Base-by-base conservation (phyloP, 2,113 vertebrate genomes). In the Tragelaphus buxtoni region DNA sequence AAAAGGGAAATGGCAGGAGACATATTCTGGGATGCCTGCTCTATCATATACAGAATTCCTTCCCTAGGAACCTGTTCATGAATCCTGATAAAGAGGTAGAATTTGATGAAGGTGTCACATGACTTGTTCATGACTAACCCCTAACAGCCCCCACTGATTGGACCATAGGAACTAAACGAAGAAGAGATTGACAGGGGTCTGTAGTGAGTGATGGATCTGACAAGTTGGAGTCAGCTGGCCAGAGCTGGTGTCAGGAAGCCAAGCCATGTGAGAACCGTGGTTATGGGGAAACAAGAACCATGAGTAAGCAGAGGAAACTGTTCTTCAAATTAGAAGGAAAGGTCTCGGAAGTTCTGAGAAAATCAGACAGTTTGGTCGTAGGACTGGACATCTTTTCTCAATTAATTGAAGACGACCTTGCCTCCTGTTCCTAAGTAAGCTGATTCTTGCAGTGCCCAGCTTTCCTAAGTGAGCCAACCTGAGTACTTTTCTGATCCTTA, bases 231-330 rank as follows among this genome's bases (percentile, higher is more conserved):
- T 95, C 88, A 88, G 26, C 69, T 79, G 82, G 32, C 77, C 39
- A 63, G 81, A 58, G 12, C 30, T 61, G 32, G 69, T 83, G 79
- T 53, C 60, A 76, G 80, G 53, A 80, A 90, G 16, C 35, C 51
- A 84, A 18, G 20, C 60, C 42, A 35, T 16, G 26, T 77, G 93
- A 90, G 14, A 88, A 14, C n/a, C 16, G 5, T 79, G 56, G 69
- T 86, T 83, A 83, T 79, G 30, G 14, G 30, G 86, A 94, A 94
- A 56, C 20, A 82, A 92, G n/a, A 90, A 63, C 49, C 7, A 47
- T 32, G 76, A 90, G 74, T 72, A 94, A 96, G 91, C 89, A 96
- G 79, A 92, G 39, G 81, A 91, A 92, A 60, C 55, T 86, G 28
- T 17, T 94, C 76, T 96, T 90, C 10, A 82, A 47, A 63, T 93